Conservation (phyloP, 2,113 vertebrate species). For the Arothron firmamentum region DNA sequence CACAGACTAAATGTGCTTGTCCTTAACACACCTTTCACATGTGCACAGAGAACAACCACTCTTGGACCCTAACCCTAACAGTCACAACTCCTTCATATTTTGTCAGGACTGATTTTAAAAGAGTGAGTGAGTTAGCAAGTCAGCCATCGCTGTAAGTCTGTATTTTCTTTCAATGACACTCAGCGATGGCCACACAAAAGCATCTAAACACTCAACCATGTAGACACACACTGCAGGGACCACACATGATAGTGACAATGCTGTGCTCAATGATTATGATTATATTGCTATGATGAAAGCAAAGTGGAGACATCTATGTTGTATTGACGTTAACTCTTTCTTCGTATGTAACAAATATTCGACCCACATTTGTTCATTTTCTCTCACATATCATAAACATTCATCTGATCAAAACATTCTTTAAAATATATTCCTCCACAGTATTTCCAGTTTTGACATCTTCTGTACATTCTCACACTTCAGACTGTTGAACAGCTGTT, state of each 20-base stretch:
- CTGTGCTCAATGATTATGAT: constrained; percentile 28
- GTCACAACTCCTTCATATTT: constrained; percentile 1
- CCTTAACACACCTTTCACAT: neutral
- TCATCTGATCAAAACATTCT: constrained; percentile 32
- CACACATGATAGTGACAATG: constrained; percentile 44
- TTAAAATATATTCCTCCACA: constrained; percentile 56
- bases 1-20: neutral
- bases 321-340: constrained; percentile 36
- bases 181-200: constrained; percentile 16
- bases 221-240: constrained; percentile 59
- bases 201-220: constrained; percentile 37
- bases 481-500: constrained; percentile 38
- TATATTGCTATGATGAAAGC: constrained; percentile 26
- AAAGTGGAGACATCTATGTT: constrained; percentile 39
- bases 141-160: constrained; percentile 45
- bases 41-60: constrained; percentile 2
- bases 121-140: constrained; percentile 28
- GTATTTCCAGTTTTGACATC: constrained; percentile 34
- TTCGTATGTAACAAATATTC: constrained; percentile 34
- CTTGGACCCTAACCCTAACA: constrained; percentile 19
- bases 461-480: constrained; percentile 46
- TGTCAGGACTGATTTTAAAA: constrained; percentile 16
- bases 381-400: constrained; percentile 32
- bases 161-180: constrained; percentile 4
- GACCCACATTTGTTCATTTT: neutral